Conservation (phyloP, 2,797 vertebrate species). For the Acridotheres tristis region DNA sequence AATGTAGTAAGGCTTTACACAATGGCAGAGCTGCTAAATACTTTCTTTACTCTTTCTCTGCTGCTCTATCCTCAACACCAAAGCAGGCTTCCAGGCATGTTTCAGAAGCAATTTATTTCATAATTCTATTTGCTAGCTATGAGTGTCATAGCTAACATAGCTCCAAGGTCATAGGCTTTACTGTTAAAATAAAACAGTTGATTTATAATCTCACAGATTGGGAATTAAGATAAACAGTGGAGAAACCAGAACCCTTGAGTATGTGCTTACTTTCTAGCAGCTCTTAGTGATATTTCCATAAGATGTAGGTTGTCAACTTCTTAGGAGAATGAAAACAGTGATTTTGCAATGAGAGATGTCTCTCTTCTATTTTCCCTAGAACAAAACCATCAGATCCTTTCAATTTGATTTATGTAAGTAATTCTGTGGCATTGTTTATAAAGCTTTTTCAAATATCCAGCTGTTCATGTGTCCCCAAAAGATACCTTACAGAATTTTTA, state of each 20-base stretch:
- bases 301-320: neutral
- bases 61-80: neutral
- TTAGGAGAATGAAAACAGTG: neutral
- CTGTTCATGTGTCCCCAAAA: neutral
- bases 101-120: constrained; percentile 11
- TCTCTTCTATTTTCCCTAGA: neutral
- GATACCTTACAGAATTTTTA: neutral
- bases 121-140: neutral
- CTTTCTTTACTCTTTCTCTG: neutral
- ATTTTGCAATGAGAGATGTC: neutral
- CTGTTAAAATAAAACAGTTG: neutral
- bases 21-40: neutral
- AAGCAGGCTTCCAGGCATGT: neutral
- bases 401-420: neutral
- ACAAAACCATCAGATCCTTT: neutral
- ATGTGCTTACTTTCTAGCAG: neutral
- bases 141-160: neutral
- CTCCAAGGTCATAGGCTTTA: constrained; percentile 13
- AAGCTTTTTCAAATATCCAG: neutral
- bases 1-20: neutral
- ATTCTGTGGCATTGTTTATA: neutral
- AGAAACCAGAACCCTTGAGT: neutral
- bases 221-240: neutral
- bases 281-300: neutral
- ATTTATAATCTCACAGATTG: neutral